These are phyloP conservation scores for Cyanoliseus patagonus DNA, from an alignment of 2,113 vertebrate species.

Conservation along the genomic window DNA sequence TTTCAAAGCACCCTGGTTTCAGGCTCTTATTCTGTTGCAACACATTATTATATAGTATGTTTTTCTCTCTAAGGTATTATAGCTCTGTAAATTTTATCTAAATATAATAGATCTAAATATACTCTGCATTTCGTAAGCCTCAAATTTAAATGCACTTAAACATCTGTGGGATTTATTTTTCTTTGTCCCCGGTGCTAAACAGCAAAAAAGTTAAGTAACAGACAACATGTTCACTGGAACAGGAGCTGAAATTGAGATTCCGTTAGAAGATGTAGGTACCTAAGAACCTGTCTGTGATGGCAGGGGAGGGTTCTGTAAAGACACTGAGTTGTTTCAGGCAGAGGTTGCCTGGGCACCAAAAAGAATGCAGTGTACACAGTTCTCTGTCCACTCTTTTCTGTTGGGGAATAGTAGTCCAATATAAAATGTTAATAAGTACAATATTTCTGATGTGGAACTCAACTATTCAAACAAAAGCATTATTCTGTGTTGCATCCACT, in stretches of 20 bases:
- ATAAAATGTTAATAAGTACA: not conserved
- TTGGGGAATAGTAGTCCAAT: not conserved
- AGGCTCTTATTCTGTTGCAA: not conserved
- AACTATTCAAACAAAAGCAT: not conserved
- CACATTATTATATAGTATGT: fast-evolving
- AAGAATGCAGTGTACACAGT: fast-evolving
- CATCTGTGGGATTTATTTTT: fast-evolving
- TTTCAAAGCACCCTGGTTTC: not conserved
- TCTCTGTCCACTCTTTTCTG: not conserved
- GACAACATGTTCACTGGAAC: not conserved
- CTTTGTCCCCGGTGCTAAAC: not conserved
- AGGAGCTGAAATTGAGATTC: not conserved
- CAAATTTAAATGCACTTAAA: not conserved
- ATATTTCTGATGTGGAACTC: not conserved
- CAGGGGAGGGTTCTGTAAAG: not conserved
- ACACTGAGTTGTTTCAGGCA: not conserved
- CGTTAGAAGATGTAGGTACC: not conserved
- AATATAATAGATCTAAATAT: not conserved
- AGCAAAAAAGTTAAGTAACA: not conserved
- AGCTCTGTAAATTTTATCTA: not conserved
- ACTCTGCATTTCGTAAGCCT: not conserved
- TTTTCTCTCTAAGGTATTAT: not conserved
- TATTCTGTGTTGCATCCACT: not conserved
- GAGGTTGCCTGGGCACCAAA: not conserved
- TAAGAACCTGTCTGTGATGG: not conserved